A percentile compares a stretch with the other conserved stretches of the same genome.
Evolutionary conservation across 2,888 invertebrate genomes (phyloP).

Genomic region (Teleiodes luculella): DNA sequence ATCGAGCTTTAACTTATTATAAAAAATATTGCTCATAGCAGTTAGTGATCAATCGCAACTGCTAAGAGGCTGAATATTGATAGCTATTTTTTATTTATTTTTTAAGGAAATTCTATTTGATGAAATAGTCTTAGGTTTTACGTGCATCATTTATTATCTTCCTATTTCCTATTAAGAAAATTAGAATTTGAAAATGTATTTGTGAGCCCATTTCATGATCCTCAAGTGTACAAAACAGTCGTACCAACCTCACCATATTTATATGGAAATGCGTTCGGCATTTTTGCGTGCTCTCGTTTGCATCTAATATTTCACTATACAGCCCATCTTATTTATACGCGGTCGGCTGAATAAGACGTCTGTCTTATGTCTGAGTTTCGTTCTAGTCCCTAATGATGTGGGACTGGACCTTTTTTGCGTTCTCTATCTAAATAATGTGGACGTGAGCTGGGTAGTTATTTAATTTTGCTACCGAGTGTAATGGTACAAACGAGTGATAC

Average conservation of each 20-base stretch:
- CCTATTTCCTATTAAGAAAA: too few relatives aligned
- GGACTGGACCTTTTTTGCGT: constrained; percentile 58
- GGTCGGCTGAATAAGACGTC: constrained; percentile 61
- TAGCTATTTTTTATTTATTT: too few relatives aligned
- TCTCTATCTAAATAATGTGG: constrained; percentile 60
- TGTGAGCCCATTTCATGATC: not conserved
- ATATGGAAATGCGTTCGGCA: constrained; percentile 64
- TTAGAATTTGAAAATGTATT: too few relatives aligned
- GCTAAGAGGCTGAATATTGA: too few relatives aligned
- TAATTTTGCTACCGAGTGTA: constrained; percentile 40
- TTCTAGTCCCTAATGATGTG: constrained; percentile 62
- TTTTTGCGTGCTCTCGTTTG: constrained; percentile 64
- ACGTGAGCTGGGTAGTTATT: constrained; percentile 50
- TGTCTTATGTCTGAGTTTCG: constrained; percentile 50
- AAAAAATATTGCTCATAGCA: too few relatives aligned
- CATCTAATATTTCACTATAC: constrained; percentile 69
- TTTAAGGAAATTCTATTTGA: too few relatives aligned
- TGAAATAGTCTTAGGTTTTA: too few relatives aligned
- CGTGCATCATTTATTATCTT: too few relatives aligned
- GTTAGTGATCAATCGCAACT: too few relatives aligned
- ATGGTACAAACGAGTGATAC: constrained; percentile 8
- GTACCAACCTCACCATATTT: constrained; percentile 42
- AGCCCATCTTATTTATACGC: constrained; percentile 64
- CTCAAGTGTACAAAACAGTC: not conserved
- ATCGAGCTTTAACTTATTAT: too few relatives aligned